Base-by-base conservation (phyloP, 1,140 invertebrate species). In the Micrasema minimum region DNA sequence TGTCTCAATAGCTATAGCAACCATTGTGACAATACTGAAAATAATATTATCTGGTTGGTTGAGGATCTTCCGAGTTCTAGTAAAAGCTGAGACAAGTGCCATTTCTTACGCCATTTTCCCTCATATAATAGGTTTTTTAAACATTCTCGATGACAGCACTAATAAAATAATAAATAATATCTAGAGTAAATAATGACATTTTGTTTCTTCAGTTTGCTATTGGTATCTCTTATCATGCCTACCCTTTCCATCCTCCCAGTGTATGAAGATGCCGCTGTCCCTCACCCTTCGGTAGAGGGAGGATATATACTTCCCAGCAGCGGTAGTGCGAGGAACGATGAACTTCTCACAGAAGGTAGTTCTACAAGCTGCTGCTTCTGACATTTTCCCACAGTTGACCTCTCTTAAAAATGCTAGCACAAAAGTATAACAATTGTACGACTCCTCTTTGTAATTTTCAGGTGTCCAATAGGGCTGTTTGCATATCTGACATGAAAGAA, bases 381-480 rank as follows among this genome's bases (percentile, higher is more conserved):
- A 90, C 16, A 92, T 79, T 69, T 83, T 82, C 35, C 87, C 87
- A 77, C 90, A 88, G 72, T 87, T 84, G 31, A 93, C 81, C 31
- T 86, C 86, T 72, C 87, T 82, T 64, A 94, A 81, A 78, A 94
- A 93, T 55, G 88, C 86, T 70, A 94, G 79, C 1, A 93, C 91
- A 83, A 93, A 94, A 31, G 89, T 90, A 76, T 93, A 94, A 77
- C 92, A 94, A 79, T 93, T 94, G 79, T 91, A 87, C 45, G 84
- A 86, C 48, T 89, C 87, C 83, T 92, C 90, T 76, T 90, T 85
- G 78, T 94, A 94, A 68, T 86, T 85, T 61, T 88, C 82, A 22
- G 88, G 78, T 37, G 86, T 86, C 91, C 91, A 93, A 12, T 84
- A 83, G 16, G 87, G 80, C 77, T 91, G 88, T 75, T 85, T 79